Evolutionary conservation across 2,113 vertebrate species (phyloP).

Genomic region (Aptenodytes patagonicus): DNA sequence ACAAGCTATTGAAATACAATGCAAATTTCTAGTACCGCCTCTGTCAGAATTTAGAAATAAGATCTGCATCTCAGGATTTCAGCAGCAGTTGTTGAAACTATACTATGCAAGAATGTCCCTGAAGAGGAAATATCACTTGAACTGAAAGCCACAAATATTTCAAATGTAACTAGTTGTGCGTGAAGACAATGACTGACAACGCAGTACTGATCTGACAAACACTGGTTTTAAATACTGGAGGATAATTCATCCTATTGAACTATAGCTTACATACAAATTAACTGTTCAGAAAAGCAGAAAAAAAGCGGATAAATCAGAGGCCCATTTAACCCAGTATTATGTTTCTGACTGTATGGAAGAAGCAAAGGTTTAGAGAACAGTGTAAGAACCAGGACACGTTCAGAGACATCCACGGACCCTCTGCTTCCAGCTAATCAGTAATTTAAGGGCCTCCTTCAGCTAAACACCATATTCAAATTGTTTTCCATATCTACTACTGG

Average conservation of each 20-base stretch:
- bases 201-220: not conserved
- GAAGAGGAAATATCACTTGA: conserved; percentile 57
- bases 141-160: conserved; percentile 63
- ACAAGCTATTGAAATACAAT: conserved; percentile 11
- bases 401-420: not conserved
- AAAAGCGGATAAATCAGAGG: not conserved
- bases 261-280: not conserved
- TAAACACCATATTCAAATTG: not conserved
- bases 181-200: not conserved
- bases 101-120: conserved; percentile 35
- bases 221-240: not conserved
- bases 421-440: not conserved
- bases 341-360: not conserved
- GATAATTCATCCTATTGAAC: not conserved
- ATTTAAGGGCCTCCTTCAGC: not conserved
- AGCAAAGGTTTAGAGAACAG: not conserved
- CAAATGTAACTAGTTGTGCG: not conserved
- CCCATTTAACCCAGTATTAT: not conserved
- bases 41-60: conserved; percentile 59
- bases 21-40: conserved; percentile 28
- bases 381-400: not conserved
- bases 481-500: not conserved
- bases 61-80: conserved; percentile 19
- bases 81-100: conserved; percentile 59
- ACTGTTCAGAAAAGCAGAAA: not conserved